Evolutionary conservation across 2,113 vertebrate species (phyloP).

Genomic region (Beaufortia kweichowensis): DNA sequence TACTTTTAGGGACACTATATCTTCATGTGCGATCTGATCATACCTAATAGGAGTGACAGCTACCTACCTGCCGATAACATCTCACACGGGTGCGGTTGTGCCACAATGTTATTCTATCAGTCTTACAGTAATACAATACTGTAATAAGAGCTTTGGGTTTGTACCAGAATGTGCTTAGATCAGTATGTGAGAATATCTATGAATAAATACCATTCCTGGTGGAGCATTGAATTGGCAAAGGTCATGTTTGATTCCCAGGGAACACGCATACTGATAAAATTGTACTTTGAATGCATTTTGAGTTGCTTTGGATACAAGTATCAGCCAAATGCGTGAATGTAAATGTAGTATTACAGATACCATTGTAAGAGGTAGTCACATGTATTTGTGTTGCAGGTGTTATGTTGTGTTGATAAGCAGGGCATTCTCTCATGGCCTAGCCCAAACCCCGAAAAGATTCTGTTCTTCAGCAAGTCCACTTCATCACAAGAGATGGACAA

Average conservation of each 20-base stretch:
- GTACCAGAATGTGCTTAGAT: conserved; percentile 5
- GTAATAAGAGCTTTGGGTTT: conserved; percentile 7
- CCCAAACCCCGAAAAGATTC: conserved; percentile 51
- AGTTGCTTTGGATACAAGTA: no score
- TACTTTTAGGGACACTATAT: background rate
- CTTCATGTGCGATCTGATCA: no score
- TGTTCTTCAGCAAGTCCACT: conserved; percentile 46
- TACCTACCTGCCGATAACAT: background rate
- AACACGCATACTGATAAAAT: no score
- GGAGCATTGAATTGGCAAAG: no score
- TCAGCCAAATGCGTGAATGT: background rate
- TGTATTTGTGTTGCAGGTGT: conserved; percentile 38
- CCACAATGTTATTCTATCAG: conserved; percentile 9
- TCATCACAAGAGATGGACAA: background rate
- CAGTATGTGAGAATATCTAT: background rate
- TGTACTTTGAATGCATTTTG: background rate
- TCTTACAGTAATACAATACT: conserved; percentile 7
- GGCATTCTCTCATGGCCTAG: conserved; percentile 54
- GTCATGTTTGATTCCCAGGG: no score
- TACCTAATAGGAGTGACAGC: background rate
- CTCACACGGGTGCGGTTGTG: background rate
- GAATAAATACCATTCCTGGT: conserved; percentile 13
- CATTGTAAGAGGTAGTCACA: background rate
- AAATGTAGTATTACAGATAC: background rate
- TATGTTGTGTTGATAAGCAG: conserved; percentile 58